Percentiles rank a stretch among this genome's conserved stretches.
Evolutionary conservation across 2,113 vertebrate species (phyloP).

Genomic region (Percopsis transmontana): DNA sequence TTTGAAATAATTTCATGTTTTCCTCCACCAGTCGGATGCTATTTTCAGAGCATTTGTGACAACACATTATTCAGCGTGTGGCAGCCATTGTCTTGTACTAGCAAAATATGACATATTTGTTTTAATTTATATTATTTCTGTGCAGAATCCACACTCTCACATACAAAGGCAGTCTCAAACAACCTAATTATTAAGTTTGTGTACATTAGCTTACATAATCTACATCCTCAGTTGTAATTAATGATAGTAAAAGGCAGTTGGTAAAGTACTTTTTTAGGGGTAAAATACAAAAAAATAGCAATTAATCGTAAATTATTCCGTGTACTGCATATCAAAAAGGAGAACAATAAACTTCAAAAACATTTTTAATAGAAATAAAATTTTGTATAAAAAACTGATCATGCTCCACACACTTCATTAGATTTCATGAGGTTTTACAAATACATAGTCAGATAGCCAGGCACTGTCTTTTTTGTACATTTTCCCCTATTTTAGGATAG

Average conservation of each 20-base stretch:
- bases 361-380: constrained; percentile 98
- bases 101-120: constrained; percentile 26
- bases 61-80: constrained; percentile 46
- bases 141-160: constrained; percentile 8
- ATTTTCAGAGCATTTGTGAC: constrained; percentile 55
- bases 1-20: constrained; percentile 68
- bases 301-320: not conserved
- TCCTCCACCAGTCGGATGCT: constrained; percentile 34
- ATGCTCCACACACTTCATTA: constrained; percentile 93
- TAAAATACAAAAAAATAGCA: not conserved
- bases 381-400: constrained; percentile 88
- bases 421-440: constrained; percentile 81
- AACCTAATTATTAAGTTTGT: not conserved
- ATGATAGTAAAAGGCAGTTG: not conserved
- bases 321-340: constrained; percentile 14
- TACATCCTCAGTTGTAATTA: not conserved
- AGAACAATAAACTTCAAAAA: constrained; percentile 81
- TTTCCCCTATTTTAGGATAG: constrained; percentile 78
- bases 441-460: constrained; percentile 91
- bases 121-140: constrained; percentile 37
- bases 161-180: not conserved
- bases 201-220: not conserved
- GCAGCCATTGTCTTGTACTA: constrained; percentile 47
- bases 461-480: constrained; percentile 86
- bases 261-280: not conserved